phyloP scores from a whole-genome alignment of 2,888 invertebrate species.

The Drosophila testacea region DNA sequence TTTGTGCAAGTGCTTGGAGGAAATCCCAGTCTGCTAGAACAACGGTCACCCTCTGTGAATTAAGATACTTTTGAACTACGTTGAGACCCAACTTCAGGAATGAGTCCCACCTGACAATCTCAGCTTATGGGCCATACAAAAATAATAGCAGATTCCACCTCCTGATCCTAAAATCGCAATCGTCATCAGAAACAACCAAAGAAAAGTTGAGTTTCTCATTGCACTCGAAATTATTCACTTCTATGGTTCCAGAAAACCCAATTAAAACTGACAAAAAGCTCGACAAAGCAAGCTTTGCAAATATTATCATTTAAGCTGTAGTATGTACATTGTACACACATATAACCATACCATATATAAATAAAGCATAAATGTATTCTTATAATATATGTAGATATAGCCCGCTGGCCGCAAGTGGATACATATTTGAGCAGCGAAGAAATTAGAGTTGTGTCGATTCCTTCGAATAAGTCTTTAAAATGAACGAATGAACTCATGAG shows the following conservation, averaged over 20 bases:
- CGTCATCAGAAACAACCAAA: not conserved
- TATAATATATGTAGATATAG: too few relatives aligned
- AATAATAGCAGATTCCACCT: not conserved
- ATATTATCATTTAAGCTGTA: too few relatives aligned
- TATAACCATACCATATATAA: too few relatives aligned
- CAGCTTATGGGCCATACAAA: not conserved
- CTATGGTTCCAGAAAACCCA: not conserved
- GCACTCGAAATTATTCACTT: not conserved
- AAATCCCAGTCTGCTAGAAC: not conserved
- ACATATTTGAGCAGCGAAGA: too few relatives aligned
- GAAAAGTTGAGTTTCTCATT: not conserved
- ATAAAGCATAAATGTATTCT: too few relatives aligned
- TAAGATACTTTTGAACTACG: not conserved
- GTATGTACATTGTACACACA: too few relatives aligned
- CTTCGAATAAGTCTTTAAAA: too few relatives aligned
- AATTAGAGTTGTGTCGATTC: too few relatives aligned
- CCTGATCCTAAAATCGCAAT: not conserved
- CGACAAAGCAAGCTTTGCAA: not conserved
- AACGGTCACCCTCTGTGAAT: slow-evolving; percentile 1
- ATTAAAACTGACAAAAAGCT: not conserved
- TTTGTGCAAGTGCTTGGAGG: slow-evolving; percentile 3
- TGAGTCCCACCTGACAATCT: not conserved
- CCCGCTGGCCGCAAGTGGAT: too few relatives aligned
- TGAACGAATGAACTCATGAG: too few relatives aligned
- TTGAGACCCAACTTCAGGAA: not conserved